Evolutionary conservation across 1,140 invertebrate species (phyloP).

Genomic region (Papilio glaucus): DNA sequence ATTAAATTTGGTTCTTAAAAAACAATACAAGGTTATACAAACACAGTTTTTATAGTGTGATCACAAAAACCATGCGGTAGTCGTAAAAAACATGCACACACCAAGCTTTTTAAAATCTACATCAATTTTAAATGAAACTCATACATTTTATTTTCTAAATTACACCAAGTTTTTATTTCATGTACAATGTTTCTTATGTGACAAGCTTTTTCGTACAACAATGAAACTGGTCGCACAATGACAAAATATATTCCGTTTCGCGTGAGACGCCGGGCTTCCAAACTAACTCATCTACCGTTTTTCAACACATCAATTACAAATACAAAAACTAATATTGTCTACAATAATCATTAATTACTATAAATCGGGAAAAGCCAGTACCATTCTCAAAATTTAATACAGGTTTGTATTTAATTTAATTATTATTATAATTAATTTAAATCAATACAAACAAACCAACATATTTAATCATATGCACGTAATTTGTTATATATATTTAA

Average conservation of each 20-base stretch:
- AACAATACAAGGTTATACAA: conserved; percentile 49
- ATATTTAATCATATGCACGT: not conserved
- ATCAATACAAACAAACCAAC: too few species aligned
- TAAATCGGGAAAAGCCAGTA: conserved; percentile 52
- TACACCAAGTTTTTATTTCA: conserved; percentile 53
- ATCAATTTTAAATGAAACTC: conserved; percentile 62
- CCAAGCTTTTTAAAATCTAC: conserved; percentile 48
- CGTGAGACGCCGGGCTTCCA: not conserved
- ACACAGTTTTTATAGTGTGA: conserved; percentile 42
- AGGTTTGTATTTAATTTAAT: too few species aligned
- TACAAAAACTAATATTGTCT: conserved; percentile 58
- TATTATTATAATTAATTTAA: conserved; percentile 38
- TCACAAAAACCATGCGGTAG: conserved; percentile 55
- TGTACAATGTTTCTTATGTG: conserved; percentile 52
- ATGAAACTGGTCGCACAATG: conserved; percentile 34
- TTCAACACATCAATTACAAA: conserved; percentile 43
- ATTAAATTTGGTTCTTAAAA: conserved; percentile 65
- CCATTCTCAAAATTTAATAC: conserved; percentile 54
- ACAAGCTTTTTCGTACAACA: conserved; percentile 43
- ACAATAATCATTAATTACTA: conserved; percentile 51
- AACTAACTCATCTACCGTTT: conserved; percentile 40
- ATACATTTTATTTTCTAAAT: conserved; percentile 54
- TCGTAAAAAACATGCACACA: conserved; percentile 65
- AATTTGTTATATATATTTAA: too few species aligned
- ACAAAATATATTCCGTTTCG: conserved; percentile 40